Evolutionary conservation across 2,797 vertebrate species (phyloP).

Genomic region (Urosaurus nigricauda): DNA sequence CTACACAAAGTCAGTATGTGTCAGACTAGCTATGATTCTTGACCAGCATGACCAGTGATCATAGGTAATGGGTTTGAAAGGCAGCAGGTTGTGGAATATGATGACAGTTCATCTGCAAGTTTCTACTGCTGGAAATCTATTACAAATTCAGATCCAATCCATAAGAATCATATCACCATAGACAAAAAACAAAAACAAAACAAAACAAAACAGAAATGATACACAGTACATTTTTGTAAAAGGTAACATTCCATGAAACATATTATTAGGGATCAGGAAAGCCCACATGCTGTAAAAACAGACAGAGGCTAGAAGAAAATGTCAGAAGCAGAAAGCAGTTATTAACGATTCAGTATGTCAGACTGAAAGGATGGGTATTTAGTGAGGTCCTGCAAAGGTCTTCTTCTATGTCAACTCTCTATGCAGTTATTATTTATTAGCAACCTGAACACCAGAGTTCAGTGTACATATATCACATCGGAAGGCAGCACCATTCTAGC

Average conservation of each 20-base stretch:
- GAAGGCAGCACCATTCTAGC: fast-evolving
- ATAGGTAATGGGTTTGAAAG: not conserved
- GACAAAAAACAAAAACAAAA: no score
- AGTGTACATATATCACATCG: slow-evolving; percentile 39
- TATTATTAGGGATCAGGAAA: not conserved
- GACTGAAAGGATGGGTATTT: not conserved
- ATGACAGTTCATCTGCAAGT: slow-evolving; percentile 11
- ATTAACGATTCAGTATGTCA: not conserved
- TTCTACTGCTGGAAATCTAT: slow-evolving; percentile 2
- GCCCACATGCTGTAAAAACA: fast-evolving
- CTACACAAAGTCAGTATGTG: no score
- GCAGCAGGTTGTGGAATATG: not conserved
- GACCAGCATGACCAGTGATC: not conserved
- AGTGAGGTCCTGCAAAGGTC: slow-evolving; percentile 7
- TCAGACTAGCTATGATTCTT: not conserved
- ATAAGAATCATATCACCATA: not conserved
- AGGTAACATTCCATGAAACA: not conserved
- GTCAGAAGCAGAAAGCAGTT: slow-evolving; percentile 16
- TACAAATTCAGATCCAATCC: not conserved
- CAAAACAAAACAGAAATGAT: not conserved
- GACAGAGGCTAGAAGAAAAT: not conserved
- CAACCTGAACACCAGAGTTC: slow-evolving; percentile 5
- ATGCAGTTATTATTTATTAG: slow-evolving; percentile 2
- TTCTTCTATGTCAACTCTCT: fast-evolving
- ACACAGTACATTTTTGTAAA: not conserved